Base-by-base conservation (phyloP, 2,888 invertebrate genomes). In the Mactromeris polynyma region DNA sequence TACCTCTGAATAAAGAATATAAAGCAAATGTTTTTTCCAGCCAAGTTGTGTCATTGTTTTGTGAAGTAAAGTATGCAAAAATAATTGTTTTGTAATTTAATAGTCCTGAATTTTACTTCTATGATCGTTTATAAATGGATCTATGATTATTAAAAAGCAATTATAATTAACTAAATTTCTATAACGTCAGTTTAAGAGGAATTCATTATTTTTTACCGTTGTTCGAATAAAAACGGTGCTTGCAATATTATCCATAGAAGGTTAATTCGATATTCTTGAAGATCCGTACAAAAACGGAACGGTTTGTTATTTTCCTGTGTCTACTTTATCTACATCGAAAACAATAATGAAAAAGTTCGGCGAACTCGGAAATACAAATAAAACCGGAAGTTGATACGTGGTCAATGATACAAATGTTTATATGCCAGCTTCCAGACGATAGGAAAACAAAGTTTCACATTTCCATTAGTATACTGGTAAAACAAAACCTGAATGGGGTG, bases 391-490 rank as follows among this genome's bases (percentile, higher is more conserved):
- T 81, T 58, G 81, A 81, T 58, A 40, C 42, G 40, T 79, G 79
- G 42, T n/a, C 69, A 58, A 26, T 83, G 26, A 83, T 81, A 83
- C 69, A 83, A n/a, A 69, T 83, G 82, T 83, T 83, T 83, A 83
- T 38, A 40, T 33, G 26, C 69, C 36, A 3, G 17, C 58, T 54
- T 80, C 38, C 81, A 81, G 81, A 36, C 17, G 58, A 81, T 36
- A 81, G 58, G 36, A 54, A 81, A 51, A 81, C 54, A 54, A 19
- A 36, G 58, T 19, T 58, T 81, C 54, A 36, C 21, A 9, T 73
- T 33, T 21, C 31, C 36, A 17, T 73, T 36, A 73, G 36, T 33
- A 36, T 36, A 36, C 36, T 73, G 33, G 73, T 73, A 73, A 73
- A 73, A 73, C 36, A 73, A 73, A 64, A 36, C 36, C 73, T 33